These are phyloP conservation scores for Zapus hudsonius DNA, from an alignment of 2,113 vertebrate genomes.

Conservation along the genomic window DNA sequence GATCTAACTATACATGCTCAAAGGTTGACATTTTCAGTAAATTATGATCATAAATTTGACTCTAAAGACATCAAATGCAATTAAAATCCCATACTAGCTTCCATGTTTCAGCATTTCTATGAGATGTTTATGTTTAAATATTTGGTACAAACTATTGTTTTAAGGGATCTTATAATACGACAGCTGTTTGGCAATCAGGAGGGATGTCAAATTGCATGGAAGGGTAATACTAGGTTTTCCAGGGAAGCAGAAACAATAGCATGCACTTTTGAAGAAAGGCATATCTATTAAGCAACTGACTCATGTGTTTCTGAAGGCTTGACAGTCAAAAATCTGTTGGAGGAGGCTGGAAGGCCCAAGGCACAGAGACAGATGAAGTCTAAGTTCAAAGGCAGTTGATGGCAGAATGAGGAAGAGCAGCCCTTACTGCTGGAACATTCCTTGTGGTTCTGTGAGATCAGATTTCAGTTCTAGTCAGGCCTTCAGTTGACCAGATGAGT, in stretches of 20 bases:
- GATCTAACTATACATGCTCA: background rate
- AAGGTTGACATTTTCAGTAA: background rate
- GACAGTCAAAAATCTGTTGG: background rate
- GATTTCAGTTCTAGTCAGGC: background rate
- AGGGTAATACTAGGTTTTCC: background rate
- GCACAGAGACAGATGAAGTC: background rate
- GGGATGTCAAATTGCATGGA: background rate
- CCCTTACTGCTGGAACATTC: background rate
- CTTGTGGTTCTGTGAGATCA: background rate
- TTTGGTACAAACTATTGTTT: background rate
- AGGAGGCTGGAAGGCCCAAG: background rate
- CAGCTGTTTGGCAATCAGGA: background rate
- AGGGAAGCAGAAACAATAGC: background rate
- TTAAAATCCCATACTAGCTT: slow-evolving; percentile 7
- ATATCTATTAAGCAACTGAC: background rate
- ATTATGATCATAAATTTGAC: background rate
- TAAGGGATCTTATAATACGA: background rate
- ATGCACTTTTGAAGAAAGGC: background rate
- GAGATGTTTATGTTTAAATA: slow-evolving; percentile 33
- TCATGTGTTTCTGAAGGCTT: background rate
- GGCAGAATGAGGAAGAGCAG: background rate
- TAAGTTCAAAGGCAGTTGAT: background rate
- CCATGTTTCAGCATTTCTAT: background rate
- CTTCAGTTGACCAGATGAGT: background rate
- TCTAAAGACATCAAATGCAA: slow-evolving; percentile 10